Percentiles rank a stretch among this genome's conserved stretches.
These are phyloP conservation scores for Colinus virginianus DNA, from an alignment of 2,113 vertebrate species.

Conservation along the genomic window DNA sequence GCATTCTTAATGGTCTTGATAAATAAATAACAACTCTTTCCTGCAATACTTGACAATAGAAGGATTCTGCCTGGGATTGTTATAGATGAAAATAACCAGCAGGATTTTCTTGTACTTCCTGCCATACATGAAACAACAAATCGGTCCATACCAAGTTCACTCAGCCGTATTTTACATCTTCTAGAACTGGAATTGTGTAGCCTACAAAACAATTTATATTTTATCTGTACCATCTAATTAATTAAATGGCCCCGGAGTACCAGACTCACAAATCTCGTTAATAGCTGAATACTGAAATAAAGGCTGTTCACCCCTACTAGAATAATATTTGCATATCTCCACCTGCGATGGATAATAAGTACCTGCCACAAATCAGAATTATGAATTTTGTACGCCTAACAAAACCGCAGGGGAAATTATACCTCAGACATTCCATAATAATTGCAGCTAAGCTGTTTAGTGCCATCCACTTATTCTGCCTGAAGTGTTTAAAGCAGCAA, in stretches of 20 bases:
- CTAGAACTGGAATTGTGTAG: conserved; percentile 78
- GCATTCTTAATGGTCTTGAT: conserved; percentile 39
- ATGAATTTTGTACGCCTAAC: conserved; percentile 87
- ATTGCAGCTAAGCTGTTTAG: conserved; percentile 91
- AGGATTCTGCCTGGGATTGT: conserved; percentile 38
- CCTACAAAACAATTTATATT: conserved; percentile 84
- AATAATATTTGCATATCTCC: conserved; percentile 90
- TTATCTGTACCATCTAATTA: conserved; percentile 88
- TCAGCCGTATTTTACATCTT: conserved; percentile 75
- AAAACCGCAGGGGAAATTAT: conserved; percentile 91
- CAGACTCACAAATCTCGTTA: conserved; percentile 87
- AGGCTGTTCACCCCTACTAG: conserved; percentile 84
- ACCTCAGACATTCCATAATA: conserved; percentile 88
- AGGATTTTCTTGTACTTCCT: conserved; percentile 42
- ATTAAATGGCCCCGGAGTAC: conserved; percentile 87
- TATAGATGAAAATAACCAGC: conserved; percentile 42
- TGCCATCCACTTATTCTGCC: conserved; percentile 88
- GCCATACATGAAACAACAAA: conserved; percentile 50
- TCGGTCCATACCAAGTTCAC: conserved; percentile 69
- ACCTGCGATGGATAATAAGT: conserved; percentile 91
- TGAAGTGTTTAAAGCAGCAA: conserved; percentile 86
- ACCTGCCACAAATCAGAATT: conserved; percentile 90
- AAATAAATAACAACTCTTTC: conserved; percentile 55
- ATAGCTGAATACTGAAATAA: conserved; percentile 87
- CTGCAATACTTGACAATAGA: conserved; percentile 24